phyloP scores from a whole-genome alignment of 1,140 invertebrate genomes.

The Rhyacophila brunnea region DNA sequence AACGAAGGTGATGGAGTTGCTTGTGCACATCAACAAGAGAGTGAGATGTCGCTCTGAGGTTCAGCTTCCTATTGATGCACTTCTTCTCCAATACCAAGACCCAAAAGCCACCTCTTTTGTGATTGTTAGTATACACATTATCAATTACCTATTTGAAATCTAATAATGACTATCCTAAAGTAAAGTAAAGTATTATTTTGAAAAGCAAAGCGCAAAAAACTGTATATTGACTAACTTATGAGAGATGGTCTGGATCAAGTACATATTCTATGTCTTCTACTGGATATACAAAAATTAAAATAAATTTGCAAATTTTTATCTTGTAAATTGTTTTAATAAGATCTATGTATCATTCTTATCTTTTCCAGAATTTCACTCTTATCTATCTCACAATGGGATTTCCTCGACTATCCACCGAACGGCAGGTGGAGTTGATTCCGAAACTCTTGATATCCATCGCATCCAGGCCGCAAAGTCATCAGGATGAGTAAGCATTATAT shows the following conservation, averaged over 20 bases:
- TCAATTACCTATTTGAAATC: no score
- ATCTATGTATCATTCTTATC: no score
- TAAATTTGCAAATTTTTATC: no score
- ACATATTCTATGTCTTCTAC: no score
- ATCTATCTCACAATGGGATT: conserved; percentile 93
- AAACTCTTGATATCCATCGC: conserved; percentile 75
- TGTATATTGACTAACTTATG: no score
- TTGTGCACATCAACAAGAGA: conserved; percentile 89
- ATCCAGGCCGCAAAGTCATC: conserved; percentile 78
- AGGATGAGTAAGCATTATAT: conserved; percentile 69
- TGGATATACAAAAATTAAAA: no score
- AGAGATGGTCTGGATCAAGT: no score
- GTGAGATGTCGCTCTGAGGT: conserved; percentile 81
- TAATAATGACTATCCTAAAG: no score
- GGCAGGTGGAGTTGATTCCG: conserved; percentile 76
- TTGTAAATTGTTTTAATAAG: no score
- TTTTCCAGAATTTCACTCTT: conserved; percentile 83
- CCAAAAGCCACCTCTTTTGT: conserved; percentile 77
- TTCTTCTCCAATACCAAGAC: conserved; percentile 80
- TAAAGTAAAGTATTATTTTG: no score
- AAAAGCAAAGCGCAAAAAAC: no score
- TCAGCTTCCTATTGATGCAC: conserved; percentile 81
- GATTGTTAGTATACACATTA: conserved; percentile 64
- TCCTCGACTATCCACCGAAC: conserved; percentile 71
- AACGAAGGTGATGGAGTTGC: conserved; percentile 86